Percentiles rank a stretch among this genome's conserved stretches.
phyloP scores from a whole-genome alignment of 2,888 invertebrate species.

The Drosophila hamatofila region DNA sequence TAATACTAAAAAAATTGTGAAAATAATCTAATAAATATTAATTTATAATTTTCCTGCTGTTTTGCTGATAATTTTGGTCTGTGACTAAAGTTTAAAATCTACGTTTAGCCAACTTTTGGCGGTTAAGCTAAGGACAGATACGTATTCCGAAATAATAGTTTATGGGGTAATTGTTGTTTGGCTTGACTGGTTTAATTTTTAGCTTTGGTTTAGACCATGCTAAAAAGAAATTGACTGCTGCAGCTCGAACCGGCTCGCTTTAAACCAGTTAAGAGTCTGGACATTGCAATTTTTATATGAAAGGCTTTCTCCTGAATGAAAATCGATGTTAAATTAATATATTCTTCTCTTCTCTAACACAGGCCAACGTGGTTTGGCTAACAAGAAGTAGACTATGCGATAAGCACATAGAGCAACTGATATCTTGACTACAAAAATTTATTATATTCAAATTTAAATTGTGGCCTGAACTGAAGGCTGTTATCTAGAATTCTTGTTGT shows the following conservation, averaged over 20 bases:
- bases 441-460: neutral
- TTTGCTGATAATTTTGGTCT: neutral
- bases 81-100: neutral
- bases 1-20: neutral
- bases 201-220: neutral
- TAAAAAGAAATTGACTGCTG: neutral
- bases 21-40: constrained; percentile 3
- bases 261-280: neutral
- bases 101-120: neutral
- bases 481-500: neutral
- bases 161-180: neutral
- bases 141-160: neutral
- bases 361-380: neutral
- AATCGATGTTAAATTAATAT: neutral
- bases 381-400: neutral
- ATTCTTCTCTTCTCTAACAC: neutral
- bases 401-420: neutral
- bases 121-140: neutral
- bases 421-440: neutral
- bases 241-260: neutral
- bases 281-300: neutral
- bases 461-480: neutral
- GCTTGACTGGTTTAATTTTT: neutral
- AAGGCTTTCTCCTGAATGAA: neutral
- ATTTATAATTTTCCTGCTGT: neutral